Evolutionary conservation across 2,888 invertebrate genomes (phyloP).

Genomic region (Dicyrtoma fusca): DNA sequence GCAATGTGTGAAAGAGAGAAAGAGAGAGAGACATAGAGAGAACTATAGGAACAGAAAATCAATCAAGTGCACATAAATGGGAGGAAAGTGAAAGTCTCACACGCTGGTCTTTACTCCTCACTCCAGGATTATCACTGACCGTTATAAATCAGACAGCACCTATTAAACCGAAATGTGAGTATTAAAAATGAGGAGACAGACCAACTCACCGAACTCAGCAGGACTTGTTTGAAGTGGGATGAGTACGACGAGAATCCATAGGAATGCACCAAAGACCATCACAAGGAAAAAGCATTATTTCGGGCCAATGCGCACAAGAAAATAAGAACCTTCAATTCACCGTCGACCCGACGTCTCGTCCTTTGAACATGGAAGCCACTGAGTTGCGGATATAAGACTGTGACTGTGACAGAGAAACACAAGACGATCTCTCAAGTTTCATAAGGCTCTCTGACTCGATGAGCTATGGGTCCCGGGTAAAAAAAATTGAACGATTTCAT

Average conservation of each 20-base stretch:
- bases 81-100: not conserved
- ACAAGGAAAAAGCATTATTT: slow-evolving; percentile 48
- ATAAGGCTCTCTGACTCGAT: not conserved
- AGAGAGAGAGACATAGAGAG: no score
- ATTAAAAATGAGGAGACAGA: not conserved
- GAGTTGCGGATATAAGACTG: not conserved
- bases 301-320: slow-evolving; percentile 34
- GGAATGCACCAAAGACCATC: slow-evolving; percentile 55
- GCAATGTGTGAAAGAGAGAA: no score
- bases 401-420: not conserved
- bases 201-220: slow-evolving; percentile 53
- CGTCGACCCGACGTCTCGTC: not conserved
- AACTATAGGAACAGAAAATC: no score
- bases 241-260: slow-evolving; percentile 49
- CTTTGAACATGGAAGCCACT: not conserved
- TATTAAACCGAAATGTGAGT: not conserved
- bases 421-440: not conserved
- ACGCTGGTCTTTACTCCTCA: not conserved
- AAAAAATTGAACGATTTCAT: not conserved
- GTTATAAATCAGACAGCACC: not conserved
- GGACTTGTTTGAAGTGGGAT: slow-evolving; percentile 51
- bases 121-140: not conserved
- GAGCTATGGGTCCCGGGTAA: not conserved
- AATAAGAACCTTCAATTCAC: slow-evolving; percentile 20
- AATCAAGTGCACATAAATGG: not conserved